Evolutionary conservation across 2,888 invertebrate genomes (phyloP), one percentile per base, ranked within the genome.

Genomic region (Leuctra nigra): DNA sequence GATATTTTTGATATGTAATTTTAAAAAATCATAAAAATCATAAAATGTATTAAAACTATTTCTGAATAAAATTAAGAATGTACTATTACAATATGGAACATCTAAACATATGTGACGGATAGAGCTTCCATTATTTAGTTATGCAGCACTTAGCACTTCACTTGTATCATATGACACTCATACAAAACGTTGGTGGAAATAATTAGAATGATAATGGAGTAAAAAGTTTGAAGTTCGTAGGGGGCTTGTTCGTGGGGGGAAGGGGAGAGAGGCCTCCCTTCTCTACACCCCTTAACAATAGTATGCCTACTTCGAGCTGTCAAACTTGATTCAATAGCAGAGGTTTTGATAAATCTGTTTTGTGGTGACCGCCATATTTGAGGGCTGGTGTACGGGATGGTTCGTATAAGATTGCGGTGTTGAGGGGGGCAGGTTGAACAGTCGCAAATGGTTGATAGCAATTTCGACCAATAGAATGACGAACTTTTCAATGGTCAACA

Each of bases 151-250:
- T 35, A 20, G 35, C 50, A 7, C 20, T 29, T n/a, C 22, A 33
- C 33, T 50, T 20, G 33, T 50, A 33, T 50, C 50, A 50, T 50
- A 50, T 33, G 33, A 50, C 33, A 33, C 20, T 50, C 33, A 33
- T 33, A 33, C 50, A 50, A 50, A 50, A 33, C 50, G 50, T 35
- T 52, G 67, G 67, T 68, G 68, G 67, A 68, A 70, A 72, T 73
- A 72, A 73, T 73, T 73, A 72, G 71, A 72, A 72, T 72, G 70
- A 73, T 73, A 73, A 73, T 73, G 68, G 71, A 68, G 70, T 69
- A 71, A 72, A 72, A 72, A 71, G 68, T 68, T 68, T 68, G 66
- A 66, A 70, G 69, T 66, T 69, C 62, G 61, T 64, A 66, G 67
- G 68, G 67, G 61, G n/a, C n/a, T n/a, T n/a, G n/a, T 61, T 65